A percentile compares a stretch with the other conserved stretches of the same genome.
Evolutionary conservation across 2,113 vertebrate species (phyloP).

Genomic region (Chaetops frenatus): DNA sequence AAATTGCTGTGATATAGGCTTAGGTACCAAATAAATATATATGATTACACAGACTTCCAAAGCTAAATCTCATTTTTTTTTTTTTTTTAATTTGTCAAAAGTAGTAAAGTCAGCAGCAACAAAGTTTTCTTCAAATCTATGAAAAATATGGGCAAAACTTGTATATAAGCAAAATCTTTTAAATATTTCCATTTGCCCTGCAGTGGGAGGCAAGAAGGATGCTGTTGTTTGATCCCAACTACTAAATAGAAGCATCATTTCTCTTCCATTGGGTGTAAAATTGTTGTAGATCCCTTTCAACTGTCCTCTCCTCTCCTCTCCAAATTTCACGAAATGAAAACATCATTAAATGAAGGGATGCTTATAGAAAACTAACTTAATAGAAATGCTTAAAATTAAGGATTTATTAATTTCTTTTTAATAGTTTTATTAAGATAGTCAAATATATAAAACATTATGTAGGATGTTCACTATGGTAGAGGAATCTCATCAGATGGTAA

Average conservation of each 20-base stretch:
- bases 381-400: neutral
- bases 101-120: neutral
- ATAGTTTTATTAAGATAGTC: neutral
- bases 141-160: neutral
- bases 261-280: fast-evolving
- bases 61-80: neutral
- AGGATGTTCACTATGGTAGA: neutral
- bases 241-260: neutral
- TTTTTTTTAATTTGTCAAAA: neutral
- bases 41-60: neutral
- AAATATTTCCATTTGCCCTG: neutral
- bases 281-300: neutral
- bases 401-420: neutral
- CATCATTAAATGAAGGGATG: neutral
- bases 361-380: neutral
- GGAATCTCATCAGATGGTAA: neutral
- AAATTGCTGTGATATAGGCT: neutral
- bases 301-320: too few relatives aligned
- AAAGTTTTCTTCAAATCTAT: neutral
- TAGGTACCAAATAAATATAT: neutral
- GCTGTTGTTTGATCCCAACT: neutral
- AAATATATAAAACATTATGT: neutral
- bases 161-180: neutral
- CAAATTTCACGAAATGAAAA: neutral
- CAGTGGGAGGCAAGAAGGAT: neutral